Percentiles rank a stretch among this genome's conserved stretches.
Evolutionary conservation across 2,888 invertebrate genomes (phyloP).

Genomic region (Marronus borbonicus): DNA sequence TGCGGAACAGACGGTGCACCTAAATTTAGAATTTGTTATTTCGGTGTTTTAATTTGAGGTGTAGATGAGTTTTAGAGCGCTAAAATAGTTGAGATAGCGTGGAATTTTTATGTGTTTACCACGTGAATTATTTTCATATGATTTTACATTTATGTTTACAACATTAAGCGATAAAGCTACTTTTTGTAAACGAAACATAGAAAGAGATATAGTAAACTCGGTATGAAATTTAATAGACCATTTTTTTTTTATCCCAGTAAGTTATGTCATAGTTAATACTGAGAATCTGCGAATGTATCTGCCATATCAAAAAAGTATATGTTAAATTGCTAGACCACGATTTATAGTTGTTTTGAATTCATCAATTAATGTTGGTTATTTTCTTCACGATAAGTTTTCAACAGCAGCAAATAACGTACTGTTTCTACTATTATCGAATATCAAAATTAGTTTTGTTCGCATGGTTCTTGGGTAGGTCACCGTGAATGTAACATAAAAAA

Average conservation of each 20-base stretch:
- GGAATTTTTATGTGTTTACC: conserved; percentile 23
- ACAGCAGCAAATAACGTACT: no score
- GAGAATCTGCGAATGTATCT: no score
- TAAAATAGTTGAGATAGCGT: conserved; percentile 20
- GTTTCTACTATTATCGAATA: no score
- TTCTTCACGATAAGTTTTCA: no score
- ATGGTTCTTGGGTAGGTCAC: no score
- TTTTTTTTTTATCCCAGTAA: not conserved
- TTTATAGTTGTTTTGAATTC: no score
- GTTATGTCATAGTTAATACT: no score
- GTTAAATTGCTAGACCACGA: no score
- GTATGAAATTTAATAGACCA: not conserved
- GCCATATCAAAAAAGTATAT: no score
- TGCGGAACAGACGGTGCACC: conserved; percentile 30
- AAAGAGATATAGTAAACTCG: not conserved
- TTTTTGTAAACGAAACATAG: not conserved
- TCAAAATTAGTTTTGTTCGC: no score
- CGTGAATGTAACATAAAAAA: no score
- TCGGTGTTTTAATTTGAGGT: conserved; percentile 27
- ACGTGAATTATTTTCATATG: not conserved
- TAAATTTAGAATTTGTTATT: conserved; percentile 31
- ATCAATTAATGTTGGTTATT: no score
- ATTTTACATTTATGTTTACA: not conserved
- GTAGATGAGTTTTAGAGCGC: conserved; percentile 33
- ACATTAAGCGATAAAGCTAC: not conserved